Conservation (phyloP, 1,140 invertebrate species). For the Drosophila arawakana region DNA sequence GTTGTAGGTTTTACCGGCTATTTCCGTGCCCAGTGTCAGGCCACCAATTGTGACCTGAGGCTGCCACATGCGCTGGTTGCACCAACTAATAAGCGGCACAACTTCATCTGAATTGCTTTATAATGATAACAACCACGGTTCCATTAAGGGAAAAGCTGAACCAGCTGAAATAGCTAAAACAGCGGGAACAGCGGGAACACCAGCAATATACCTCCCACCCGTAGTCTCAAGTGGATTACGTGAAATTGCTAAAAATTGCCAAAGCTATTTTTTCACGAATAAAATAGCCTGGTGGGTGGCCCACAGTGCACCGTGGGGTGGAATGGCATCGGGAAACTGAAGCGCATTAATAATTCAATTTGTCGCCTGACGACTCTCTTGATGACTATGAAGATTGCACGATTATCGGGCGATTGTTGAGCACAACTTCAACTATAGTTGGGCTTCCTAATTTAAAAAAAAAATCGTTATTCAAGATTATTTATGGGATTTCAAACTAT, state of each 20-base stretch:
- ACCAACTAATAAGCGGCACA: constrained; percentile 64
- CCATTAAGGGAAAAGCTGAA: neutral
- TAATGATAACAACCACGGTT: constrained; percentile 47
- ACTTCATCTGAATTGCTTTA: constrained; percentile 45
- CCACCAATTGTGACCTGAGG: constrained; percentile 77
- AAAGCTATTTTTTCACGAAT: constrained; percentile 30
- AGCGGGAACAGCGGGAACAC: neutral
- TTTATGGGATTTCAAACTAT: no score
- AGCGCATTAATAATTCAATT: constrained; percentile 54
- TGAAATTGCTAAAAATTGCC: constrained; percentile 47
- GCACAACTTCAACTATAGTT: no score
- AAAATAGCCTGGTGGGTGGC: constrained; percentile 21
- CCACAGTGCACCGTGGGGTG: neutral
- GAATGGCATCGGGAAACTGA: neutral
- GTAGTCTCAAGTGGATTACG: constrained; percentile 62
- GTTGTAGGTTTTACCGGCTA: constrained; percentile 5
- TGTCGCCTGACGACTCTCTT: constrained; percentile 21
- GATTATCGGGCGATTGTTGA: neutral
- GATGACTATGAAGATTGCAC: neutral
- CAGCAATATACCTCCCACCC: constrained; percentile 15
- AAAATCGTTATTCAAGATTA: no score
- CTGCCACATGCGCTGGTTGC: constrained; percentile 72
- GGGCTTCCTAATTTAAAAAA: no score
- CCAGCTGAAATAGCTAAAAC: no score
- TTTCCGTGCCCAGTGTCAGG: constrained; percentile 26